A percentile compares a stretch with the other conserved stretches of the same genome.
Evolutionary conservation across 1,140 invertebrate species (phyloP).

Genomic region (Drosophila trapezifrons): DNA sequence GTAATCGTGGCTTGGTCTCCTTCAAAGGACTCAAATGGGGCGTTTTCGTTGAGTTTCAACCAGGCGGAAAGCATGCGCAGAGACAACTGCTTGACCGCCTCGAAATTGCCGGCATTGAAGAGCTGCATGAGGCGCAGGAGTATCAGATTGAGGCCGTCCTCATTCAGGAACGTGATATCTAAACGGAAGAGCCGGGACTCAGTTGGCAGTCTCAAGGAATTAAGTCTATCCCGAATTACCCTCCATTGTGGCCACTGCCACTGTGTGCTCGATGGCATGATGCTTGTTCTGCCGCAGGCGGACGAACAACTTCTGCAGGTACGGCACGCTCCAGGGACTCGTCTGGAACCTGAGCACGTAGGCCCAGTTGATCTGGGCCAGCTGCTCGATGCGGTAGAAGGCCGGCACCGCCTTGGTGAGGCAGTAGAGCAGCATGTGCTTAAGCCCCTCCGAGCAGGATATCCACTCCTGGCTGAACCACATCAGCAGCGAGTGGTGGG

Average conservation of each 20-base stretch:
- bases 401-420: conserved; percentile 35
- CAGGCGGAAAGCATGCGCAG: conserved; percentile 71
- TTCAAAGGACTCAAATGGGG: background rate
- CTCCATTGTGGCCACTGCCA: conserved; percentile 52
- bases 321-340: conserved; percentile 63
- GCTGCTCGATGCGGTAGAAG: conserved; percentile 44
- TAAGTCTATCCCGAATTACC: conserved; percentile 23
- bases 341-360: conserved; percentile 59
- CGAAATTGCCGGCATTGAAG: conserved; percentile 70
- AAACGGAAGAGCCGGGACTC: background rate
- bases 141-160: conserved; percentile 59
- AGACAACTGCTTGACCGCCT: conserved; percentile 71
- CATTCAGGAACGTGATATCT: conserved; percentile 61
- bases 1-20: conserved; percentile 45
- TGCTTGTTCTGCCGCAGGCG: conserved; percentile 52
- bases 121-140: conserved; percentile 68
- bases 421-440: conserved; percentile 51
- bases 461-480: conserved; percentile 76
- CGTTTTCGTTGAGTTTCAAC: conserved; percentile 41
- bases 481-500: conserved; percentile 66
- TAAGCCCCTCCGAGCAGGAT: conserved; percentile 44
- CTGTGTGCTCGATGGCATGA: conserved; percentile 60
- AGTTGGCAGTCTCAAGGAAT: too few relatives aligned
- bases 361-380: conserved; percentile 64
- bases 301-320: conserved; percentile 59